A percentile compares a stretch with the other conserved stretches of the same genome.
phyloP scores from a whole-genome alignment of 1,140 invertebrate genomes.

The Pemphigus obesinymphae region DNA sequence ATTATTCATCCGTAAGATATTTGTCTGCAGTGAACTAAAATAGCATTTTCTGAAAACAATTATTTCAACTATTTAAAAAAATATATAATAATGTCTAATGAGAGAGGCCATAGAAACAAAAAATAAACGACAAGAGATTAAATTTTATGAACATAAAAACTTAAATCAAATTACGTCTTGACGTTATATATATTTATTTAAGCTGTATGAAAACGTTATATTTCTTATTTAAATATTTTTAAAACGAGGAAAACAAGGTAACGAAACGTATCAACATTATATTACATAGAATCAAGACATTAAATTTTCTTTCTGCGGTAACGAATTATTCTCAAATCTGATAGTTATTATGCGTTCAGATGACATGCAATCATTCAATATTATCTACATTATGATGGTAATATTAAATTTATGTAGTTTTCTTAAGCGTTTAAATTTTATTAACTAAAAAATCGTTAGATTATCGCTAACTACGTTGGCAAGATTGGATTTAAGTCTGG shows the following conservation, averaged over 20 bases:
- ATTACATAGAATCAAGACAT: background rate
- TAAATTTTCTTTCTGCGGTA: background rate
- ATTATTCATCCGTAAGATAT: background rate
- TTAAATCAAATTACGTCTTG: background rate
- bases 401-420: too few relatives aligned
- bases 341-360: background rate
- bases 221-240: constrained; percentile 9
- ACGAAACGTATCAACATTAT: background rate
- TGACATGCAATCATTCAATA: background rate
- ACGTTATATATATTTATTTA: background rate
- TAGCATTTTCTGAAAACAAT: background rate
- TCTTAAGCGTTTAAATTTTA: too few relatives aligned
- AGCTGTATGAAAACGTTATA: background rate
- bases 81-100: background rate
- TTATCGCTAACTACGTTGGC: too few relatives aligned
- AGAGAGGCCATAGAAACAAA: too few relatives aligned
- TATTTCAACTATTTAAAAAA: background rate
- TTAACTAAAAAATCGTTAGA: too few relatives aligned
- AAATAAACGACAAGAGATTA: background rate
- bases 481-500: too few relatives aligned
- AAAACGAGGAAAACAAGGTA: background rate
- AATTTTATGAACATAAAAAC: background rate
- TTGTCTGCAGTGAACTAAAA: background rate
- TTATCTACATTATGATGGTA: too few relatives aligned
- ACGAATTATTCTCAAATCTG: background rate